phyloP scores from a whole-genome alignment of 2,113 vertebrate species.

The Indri indri region DNA sequence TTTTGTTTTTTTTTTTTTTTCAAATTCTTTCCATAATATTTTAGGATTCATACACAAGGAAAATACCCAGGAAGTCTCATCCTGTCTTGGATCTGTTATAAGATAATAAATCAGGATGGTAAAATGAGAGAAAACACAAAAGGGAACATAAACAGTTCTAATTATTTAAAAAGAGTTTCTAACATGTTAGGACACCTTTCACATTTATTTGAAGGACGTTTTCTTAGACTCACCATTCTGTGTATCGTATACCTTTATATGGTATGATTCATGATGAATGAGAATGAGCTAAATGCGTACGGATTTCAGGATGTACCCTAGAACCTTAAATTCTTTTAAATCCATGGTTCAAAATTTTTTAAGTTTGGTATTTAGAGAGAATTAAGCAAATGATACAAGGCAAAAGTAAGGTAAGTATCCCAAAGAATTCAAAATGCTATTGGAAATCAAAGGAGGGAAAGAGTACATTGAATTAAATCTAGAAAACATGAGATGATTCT shows the following conservation, averaged over 20 bases:
- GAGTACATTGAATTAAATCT: not conserved
- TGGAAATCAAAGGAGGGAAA: not conserved
- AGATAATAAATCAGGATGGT: not conserved
- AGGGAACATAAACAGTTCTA: not conserved
- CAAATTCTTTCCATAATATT: not conserved
- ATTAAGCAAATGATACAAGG: not conserved
- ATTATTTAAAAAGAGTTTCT: not conserved
- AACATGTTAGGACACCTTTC: not conserved
- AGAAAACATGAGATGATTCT: not conserved
- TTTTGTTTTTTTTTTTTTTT: no score
- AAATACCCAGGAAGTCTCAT: not conserved
- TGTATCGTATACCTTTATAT: not conserved
- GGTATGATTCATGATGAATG: not conserved
- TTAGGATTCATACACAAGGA: not conserved
- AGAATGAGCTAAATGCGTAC: not conserved
- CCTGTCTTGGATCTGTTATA: not conserved
- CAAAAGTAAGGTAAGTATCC: not conserved
- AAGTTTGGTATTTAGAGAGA: not conserved
- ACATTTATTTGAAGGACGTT: conserved; percentile 16
- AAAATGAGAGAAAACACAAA: not conserved
- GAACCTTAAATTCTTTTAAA: conserved; percentile 20
- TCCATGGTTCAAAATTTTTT: not conserved
- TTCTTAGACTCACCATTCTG: not conserved
- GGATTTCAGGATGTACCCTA: not conserved
- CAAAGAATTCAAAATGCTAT: not conserved